These are phyloP conservation scores for Caranx melampygus DNA, from an alignment of 2,113 vertebrate species.

Conservation along the genomic window DNA sequence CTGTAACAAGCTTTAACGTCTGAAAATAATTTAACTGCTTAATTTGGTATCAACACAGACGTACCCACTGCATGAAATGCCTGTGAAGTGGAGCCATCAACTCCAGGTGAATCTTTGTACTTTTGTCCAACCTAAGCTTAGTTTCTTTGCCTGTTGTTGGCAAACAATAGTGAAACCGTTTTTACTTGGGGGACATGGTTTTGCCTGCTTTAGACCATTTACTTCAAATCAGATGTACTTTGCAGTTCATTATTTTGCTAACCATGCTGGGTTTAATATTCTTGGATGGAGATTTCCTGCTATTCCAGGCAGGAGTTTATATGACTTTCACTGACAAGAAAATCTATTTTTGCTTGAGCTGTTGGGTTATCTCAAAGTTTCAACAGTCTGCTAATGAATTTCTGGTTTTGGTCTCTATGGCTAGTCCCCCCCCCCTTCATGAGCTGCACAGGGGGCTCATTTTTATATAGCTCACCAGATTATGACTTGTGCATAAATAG, in stretches of 20 bases:
- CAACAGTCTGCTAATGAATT: background rate
- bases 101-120: background rate
- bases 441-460: no score
- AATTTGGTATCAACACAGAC: background rate
- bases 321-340: background rate
- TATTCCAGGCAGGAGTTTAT: background rate
- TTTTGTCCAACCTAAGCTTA: background rate
- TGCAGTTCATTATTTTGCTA: background rate
- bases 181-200: background rate
- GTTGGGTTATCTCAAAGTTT: background rate
- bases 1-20: background rate
- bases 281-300: background rate
- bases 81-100: background rate
- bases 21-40: background rate
- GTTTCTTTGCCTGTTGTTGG: background rate
- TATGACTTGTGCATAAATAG: no score
- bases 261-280: background rate
- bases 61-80: background rate
- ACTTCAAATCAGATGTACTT: background rate
- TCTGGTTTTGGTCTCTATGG: background rate
- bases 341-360: background rate
- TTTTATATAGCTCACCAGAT: no score
- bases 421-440: no score
- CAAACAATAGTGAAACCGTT: background rate
- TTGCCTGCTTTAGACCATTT: background rate